Percentiles rank a stretch among this genome's conserved stretches.
phyloP scores from a whole-genome alignment of 1,140 invertebrate genomes.

The Saccostrea glomerata region DNA sequence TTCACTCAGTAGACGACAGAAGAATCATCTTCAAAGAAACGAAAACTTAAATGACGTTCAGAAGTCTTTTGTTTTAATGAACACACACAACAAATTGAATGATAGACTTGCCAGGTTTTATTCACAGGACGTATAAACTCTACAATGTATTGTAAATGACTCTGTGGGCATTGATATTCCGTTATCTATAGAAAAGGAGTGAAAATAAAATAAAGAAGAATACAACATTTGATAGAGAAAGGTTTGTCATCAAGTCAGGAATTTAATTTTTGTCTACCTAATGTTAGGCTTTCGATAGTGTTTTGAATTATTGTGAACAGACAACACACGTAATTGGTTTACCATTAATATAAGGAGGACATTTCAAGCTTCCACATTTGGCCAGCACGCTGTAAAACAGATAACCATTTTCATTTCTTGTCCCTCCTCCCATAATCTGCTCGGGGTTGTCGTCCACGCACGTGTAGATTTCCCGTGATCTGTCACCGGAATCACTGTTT shows the following conservation, averaged over 20 bases:
- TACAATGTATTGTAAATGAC: too few species aligned
- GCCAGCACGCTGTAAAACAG: slow-evolving; percentile 55
- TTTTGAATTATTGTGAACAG: slow-evolving; percentile 46
- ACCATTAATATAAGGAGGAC: slow-evolving; percentile 55
- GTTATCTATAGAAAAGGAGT: too few species aligned
- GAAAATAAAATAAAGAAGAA: too few species aligned
- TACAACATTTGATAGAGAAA: too few species aligned
- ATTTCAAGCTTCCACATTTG: slow-evolving; percentile 52
- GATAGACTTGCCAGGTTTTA: too few species aligned
- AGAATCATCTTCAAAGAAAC: slow-evolving; percentile 12
- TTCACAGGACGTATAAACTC: too few species aligned
- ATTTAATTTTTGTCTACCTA: too few species aligned
- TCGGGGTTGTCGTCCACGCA: slow-evolving; percentile 62
- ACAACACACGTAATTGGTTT: slow-evolving; percentile 58
- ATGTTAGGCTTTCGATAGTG: too few species aligned
- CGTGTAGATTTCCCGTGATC: slow-evolving; percentile 38
- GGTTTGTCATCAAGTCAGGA: too few species aligned
- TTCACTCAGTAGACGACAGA: background rate
- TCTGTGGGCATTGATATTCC: too few species aligned
- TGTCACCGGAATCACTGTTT: slow-evolving; percentile 1
- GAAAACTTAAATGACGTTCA: background rate
- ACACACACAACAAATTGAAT: too few species aligned
- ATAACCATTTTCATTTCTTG: slow-evolving; percentile 54
- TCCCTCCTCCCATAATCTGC: slow-evolving; percentile 39
- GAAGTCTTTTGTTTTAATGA: background rate